Evolutionary conservation across 2,888 invertebrate species (phyloP).

Genomic region (Neoitamus cyanurus): DNA sequence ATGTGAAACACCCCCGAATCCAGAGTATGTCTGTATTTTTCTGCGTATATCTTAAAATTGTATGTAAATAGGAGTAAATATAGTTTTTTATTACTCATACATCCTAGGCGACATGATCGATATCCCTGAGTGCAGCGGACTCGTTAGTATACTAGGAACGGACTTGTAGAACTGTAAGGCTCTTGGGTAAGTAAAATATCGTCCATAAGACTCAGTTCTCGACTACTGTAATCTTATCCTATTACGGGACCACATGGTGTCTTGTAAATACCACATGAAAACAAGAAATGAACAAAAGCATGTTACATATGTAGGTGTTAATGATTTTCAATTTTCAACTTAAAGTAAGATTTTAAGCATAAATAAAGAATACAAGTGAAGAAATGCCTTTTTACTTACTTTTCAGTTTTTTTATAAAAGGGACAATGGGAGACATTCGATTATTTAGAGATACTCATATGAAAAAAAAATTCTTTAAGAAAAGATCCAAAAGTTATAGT

Average conservation of each 20-base stretch:
- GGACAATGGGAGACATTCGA: too few relatives aligned
- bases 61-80: slow-evolving; percentile 1
- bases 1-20: background rate
- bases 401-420: background rate
- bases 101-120: background rate
- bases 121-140: background rate
- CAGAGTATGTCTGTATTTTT: slow-evolving; percentile 33
- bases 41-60: slow-evolving; percentile 28
- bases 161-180: background rate
- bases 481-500: too few relatives aligned
- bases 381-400: background rate
- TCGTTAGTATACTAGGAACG: background rate
- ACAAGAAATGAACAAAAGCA: background rate
- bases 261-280: slow-evolving; percentile 50
- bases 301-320: slow-evolving; percentile 25
- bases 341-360: slow-evolving; percentile 17
- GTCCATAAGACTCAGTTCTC: slow-evolving; percentile 41
- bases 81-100: slow-evolving; percentile 37
- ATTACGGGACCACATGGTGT: slow-evolving; percentile 56
- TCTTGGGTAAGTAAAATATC: slow-evolving; percentile 16
- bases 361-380: slow-evolving; percentile 22
- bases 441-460: too few relatives aligned
- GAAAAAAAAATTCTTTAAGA: too few relatives aligned
- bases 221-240: slow-evolving; percentile 31
- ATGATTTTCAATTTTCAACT: slow-evolving; percentile 34